phyloP scores from a whole-genome alignment of 1,140 invertebrate genomes.

The Lethrus apterus region DNA sequence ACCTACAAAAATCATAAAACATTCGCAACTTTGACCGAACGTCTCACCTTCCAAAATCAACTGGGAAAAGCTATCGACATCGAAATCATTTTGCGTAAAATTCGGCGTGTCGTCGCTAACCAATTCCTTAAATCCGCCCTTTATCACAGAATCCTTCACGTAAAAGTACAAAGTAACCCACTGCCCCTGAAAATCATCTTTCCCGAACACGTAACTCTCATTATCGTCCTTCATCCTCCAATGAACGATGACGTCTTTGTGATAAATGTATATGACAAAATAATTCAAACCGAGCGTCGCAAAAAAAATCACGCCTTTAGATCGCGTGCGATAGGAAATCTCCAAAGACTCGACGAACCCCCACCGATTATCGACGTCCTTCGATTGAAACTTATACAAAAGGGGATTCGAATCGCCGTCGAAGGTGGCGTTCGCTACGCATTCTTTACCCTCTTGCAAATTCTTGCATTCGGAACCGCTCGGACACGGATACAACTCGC shows the following conservation, averaged over 20 bases:
- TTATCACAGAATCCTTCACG: slow-evolving; percentile 48
- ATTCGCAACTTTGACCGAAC: too few species aligned
- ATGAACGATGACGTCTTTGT: slow-evolving; percentile 57
- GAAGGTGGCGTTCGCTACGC: slow-evolving; percentile 82
- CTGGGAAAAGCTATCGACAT: slow-evolving; percentile 50
- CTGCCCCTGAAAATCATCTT: slow-evolving; percentile 53
- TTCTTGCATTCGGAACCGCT: slow-evolving; percentile 73
- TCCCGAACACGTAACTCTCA: slow-evolving; percentile 49
- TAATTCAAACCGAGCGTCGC: slow-evolving; percentile 50
- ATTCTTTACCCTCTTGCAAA: slow-evolving; percentile 85
- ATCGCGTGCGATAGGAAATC: slow-evolving; percentile 60
- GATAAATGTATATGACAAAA: slow-evolving; percentile 63
- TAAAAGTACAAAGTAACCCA: slow-evolving; percentile 60
- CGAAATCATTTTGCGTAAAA: slow-evolving; percentile 45
- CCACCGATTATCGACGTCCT: not conserved
- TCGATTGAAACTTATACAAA: slow-evolving; percentile 40
- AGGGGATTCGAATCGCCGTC: slow-evolving; percentile 60
- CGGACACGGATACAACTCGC: slow-evolving; percentile 78
- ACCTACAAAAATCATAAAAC: slow-evolving; percentile 44
- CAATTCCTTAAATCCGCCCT: slow-evolving; percentile 47
- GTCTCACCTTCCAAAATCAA: slow-evolving; percentile 44
- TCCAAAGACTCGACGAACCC: slow-evolving; percentile 44
- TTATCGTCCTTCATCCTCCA: slow-evolving; percentile 52
- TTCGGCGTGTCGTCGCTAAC: slow-evolving; percentile 44
- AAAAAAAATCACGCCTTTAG: slow-evolving; percentile 63